phyloP scores from a whole-genome alignment of 2,888 invertebrate genomes.

The Cepaea hortensis region DNA sequence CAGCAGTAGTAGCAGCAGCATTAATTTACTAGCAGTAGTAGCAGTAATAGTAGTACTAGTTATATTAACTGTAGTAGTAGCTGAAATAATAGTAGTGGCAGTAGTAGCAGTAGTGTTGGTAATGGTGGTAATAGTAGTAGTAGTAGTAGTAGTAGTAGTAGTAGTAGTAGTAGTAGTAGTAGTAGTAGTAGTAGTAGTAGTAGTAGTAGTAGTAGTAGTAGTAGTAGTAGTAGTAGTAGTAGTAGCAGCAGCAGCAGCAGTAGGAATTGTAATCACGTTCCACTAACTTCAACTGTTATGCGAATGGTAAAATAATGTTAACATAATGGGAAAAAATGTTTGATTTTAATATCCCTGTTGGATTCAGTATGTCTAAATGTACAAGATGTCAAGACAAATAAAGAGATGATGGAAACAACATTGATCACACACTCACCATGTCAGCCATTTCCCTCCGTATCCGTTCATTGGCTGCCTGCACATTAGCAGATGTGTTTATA shows the following conservation, averaged over 20 bases:
- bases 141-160: constrained; percentile 17
- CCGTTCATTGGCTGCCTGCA: constrained; percentile 65
- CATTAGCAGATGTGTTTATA: constrained; percentile 93
- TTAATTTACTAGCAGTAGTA: not conserved
- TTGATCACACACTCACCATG: not conserved
- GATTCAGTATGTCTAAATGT: not conserved
- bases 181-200: constrained; percentile 9
- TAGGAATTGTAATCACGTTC: too few relatives aligned
- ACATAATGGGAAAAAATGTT: not conserved
- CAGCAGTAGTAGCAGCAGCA: not conserved
- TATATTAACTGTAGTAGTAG: not conserved
- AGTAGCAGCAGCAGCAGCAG: constrained; percentile 12
- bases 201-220: not conserved
- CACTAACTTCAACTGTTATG: too few relatives aligned
- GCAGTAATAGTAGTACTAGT: constrained; percentile 1
- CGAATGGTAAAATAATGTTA: not conserved
- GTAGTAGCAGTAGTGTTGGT: not conserved
- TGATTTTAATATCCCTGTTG: not conserved
- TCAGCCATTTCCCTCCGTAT: constrained; percentile 40
- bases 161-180: not conserved
- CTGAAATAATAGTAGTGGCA: constrained; percentile 13
- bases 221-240: constrained; percentile 3
- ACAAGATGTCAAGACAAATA: not conserved
- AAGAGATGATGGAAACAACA: not conserved
- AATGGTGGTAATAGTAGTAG: not conserved